phyloP scores from a whole-genome alignment of 1,140 invertebrate species.

The Philopotamus ludificatus region DNA sequence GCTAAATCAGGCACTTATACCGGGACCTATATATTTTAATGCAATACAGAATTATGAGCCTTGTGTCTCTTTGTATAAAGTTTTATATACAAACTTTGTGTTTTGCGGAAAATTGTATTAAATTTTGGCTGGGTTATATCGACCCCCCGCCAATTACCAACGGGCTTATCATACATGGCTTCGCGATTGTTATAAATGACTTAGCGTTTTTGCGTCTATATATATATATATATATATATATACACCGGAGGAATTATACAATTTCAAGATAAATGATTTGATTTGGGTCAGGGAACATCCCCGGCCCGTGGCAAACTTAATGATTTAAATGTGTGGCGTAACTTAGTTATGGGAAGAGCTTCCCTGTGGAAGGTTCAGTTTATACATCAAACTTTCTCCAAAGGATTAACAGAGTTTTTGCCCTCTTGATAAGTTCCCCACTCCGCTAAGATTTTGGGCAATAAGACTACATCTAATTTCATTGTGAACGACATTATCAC shows the following conservation, averaged over 20 bases:
- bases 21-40: too few species aligned
- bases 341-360: conserved; percentile 17
- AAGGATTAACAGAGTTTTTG: conserved; percentile 2
- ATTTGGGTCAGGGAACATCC: conserved; percentile 10
- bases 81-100: too few species aligned
- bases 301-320: conserved; percentile 1
- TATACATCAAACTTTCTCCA: conserved; percentile 20
- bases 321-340: conserved; percentile 23
- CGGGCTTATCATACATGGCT: too few species aligned
- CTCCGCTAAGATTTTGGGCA: background rate
- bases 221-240: too few species aligned
- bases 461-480: conserved; percentile 16
- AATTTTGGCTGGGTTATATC: too few species aligned
- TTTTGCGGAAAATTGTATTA: too few species aligned
- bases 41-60: too few species aligned
- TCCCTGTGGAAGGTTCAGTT: background rate
- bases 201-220: too few species aligned
- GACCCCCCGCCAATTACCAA: too few species aligned
- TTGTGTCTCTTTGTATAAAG: too few species aligned
- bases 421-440: background rate
- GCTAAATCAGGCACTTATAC: too few species aligned
- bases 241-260: background rate
- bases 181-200: too few species aligned
- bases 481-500: conserved; percentile 18
- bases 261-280: conserved; percentile 12